Evolutionary conservation across 2,888 invertebrate genomes (phyloP).

Genomic region (Petrolisthes manimaculis): DNA sequence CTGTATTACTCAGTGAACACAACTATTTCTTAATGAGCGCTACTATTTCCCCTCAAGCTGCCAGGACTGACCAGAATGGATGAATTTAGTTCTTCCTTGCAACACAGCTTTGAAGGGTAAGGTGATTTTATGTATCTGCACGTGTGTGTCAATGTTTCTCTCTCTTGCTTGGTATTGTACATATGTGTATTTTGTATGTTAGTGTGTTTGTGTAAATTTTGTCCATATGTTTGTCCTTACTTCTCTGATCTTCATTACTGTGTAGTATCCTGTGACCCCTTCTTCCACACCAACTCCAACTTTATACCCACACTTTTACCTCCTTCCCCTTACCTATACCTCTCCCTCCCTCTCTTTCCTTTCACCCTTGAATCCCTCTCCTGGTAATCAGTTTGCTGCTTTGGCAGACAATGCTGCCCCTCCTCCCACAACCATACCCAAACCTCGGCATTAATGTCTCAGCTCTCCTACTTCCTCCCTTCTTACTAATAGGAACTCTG

Average conservation of each 20-base stretch:
- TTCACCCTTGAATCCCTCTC: no score
- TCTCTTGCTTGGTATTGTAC: neutral
- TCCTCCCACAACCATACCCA: no score
- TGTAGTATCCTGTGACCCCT: no score
- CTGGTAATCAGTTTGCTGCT: no score
- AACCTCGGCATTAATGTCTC: no score
- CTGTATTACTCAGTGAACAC: neutral
- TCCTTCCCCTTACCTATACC: neutral
- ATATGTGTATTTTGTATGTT: neutral
- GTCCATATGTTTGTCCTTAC: neutral
- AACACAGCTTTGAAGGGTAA: constrained; percentile 53
- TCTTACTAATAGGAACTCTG: no score
- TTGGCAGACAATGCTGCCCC: no score
- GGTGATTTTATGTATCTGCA: neutral
- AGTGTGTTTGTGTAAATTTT: neutral
- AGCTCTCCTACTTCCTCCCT: no score
- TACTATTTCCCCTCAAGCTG: constrained; percentile 44
- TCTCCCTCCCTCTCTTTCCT: no score
- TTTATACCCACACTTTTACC: neutral
- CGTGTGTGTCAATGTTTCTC: constrained; percentile 3
- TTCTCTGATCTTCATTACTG: no score
- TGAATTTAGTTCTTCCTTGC: constrained; percentile 43
- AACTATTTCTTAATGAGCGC: neutral
- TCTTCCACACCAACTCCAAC: no score
- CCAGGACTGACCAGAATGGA: constrained; percentile 37